phyloP scores from a whole-genome alignment of 2,888 invertebrate genomes.

The Coelopa pilipes region DNA sequence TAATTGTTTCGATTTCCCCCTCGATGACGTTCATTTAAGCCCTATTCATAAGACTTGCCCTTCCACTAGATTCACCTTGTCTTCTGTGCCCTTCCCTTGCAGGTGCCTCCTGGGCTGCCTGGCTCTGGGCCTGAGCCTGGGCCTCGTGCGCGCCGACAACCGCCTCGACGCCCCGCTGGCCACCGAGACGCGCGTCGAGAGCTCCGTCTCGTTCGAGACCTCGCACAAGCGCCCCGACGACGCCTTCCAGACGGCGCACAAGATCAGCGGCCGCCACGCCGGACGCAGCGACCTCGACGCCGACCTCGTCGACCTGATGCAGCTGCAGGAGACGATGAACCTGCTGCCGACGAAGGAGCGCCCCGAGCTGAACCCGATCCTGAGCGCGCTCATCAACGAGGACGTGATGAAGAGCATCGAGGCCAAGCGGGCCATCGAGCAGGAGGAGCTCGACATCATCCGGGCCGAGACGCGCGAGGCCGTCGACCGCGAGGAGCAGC shows the following conservation, averaged over 20 bases:
- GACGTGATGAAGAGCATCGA: constrained; percentile 70
- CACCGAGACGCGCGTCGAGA: constrained; percentile 42
- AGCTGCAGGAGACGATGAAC: constrained; percentile 58
- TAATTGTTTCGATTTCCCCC: no score
- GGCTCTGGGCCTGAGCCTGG: constrained; percentile 41
- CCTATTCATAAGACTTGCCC: no score
- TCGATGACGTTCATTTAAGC: no score
- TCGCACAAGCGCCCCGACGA: constrained; percentile 73
- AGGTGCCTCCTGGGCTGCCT: constrained; percentile 57
- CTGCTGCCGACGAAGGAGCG: constrained; percentile 65
- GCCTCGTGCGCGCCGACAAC: constrained; percentile 48
- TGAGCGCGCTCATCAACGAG: constrained; percentile 68
- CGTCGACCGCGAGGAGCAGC: constrained; percentile 38
- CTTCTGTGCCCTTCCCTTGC: constrained; percentile 30
- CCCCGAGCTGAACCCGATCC: constrained; percentile 64
- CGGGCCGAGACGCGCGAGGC: constrained; percentile 54
- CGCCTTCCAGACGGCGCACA: constrained; percentile 62
- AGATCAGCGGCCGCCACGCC: constrained; percentile 50
- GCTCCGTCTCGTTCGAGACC: constrained; percentile 71
- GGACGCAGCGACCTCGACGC: constrained; percentile 38
- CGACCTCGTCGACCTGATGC: constrained; percentile 47
- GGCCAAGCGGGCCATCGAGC: constrained; percentile 64
- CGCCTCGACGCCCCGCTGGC: constrained; percentile 41
- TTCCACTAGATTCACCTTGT: not conserved
- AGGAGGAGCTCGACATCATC: constrained; percentile 57